phyloP scores from a whole-genome alignment of 2,113 vertebrate species.

The Eupsittula cactorum region DNA sequence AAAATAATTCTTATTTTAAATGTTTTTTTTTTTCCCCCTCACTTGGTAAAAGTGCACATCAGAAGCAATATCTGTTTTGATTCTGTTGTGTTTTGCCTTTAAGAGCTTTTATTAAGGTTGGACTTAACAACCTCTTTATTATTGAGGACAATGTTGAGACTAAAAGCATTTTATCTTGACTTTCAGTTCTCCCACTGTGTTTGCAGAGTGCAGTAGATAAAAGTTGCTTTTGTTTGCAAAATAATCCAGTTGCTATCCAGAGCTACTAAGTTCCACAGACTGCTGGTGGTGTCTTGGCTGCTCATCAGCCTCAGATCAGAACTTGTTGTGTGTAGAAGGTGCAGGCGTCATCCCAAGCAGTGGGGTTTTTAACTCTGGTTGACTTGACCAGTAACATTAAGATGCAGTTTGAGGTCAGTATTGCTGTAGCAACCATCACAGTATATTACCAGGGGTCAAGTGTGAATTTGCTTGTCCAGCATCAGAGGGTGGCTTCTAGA shows the following conservation, averaged over 20 bases:
- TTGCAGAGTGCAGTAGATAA: constrained; percentile 34
- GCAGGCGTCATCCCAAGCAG: neutral
- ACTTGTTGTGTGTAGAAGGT: neutral
- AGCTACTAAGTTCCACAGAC: neutral
- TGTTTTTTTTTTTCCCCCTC: neutral
- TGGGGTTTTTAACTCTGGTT: neutral
- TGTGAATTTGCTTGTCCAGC: neutral
- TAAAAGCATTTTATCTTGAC: constrained; percentile 29
- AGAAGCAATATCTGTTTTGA: neutral
- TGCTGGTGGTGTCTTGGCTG: neutral
- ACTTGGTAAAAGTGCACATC: neutral
- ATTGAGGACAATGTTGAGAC: neutral
- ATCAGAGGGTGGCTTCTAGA: neutral
- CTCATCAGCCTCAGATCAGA: neutral
- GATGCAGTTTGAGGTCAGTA: neutral
- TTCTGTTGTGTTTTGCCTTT: neutral
- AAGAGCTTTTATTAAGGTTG: neutral
- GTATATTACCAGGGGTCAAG: neutral
- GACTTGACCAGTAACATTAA: neutral
- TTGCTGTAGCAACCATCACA: neutral
- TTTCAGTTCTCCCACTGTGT: constrained; percentile 39
- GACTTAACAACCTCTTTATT: neutral
- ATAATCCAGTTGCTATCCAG: constrained; percentile 6
- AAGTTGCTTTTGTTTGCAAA: constrained; percentile 48
- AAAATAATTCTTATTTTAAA: neutral